Evolutionary conservation across 2,797 vertebrate genomes (phyloP), one percentile per base, ranked within the genome.

Genomic region (Danio albolineatus): DNA sequence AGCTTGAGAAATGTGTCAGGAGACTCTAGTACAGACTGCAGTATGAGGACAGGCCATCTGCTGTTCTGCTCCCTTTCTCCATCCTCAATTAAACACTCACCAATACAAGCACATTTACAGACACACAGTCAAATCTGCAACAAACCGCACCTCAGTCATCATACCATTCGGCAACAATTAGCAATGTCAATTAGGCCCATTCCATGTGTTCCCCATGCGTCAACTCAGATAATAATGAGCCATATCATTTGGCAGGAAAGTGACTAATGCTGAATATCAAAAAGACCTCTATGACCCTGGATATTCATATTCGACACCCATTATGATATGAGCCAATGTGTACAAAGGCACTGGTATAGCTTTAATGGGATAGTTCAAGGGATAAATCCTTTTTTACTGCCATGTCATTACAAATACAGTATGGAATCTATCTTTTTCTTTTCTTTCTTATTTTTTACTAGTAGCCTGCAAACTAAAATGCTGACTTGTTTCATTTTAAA

Each of bases 1-100:
- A 57, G 53, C 73, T 65, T 79, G 64, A 60, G 54, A 69, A 51
- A 10, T 53, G 57, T 66, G 60, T 59, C 69, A 62, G 60, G 65
- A 62, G 54, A 81, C 62, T 64, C 60, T 28, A 28, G 28, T 28
- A 65, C 67, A 53, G 72, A 69, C 76, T 51, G 61, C 80, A 43
- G 49, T 43, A 38, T 67, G 70, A 70, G 77, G 57, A 80, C 44
- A 83, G 41, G 61, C 84, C 87, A 88, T 86, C 85, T 88, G 84
- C 49, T 62, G 36, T 54, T 71, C 76, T 53, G 78, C 66, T 77
- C 56, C 65, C 43, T 64, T 39, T 57, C 74, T 66, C 76, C 64
- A 82, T 59, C 74, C 66, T 72, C 79, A 78, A 79, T 86, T 84
- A 78, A 81, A 79, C 59, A 57, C 56, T 66, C 74, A 21, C 80